Evolutionary conservation across 2,888 invertebrate species (phyloP).

Genomic region (Callosobruchus maculatus): DNA sequence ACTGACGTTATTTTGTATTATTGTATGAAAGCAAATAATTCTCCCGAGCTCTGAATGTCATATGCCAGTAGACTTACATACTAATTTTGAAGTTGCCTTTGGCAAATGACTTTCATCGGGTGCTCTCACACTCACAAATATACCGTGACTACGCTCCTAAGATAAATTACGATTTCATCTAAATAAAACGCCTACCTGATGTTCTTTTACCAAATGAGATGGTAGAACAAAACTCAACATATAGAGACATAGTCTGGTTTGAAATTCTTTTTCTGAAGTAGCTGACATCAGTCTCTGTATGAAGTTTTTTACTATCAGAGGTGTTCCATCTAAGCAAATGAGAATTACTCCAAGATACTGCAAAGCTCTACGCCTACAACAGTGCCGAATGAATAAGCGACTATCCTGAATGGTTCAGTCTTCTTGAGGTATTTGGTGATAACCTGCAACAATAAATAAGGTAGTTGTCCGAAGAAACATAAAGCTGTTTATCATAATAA

Average conservation of each 20-base stretch:
- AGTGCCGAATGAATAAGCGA: constrained; percentile 87
- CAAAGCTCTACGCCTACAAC: constrained; percentile 75
- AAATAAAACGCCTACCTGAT: neutral
- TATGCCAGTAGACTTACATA: too few relatives aligned
- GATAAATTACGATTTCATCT: too few relatives aligned
- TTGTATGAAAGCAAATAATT: too few relatives aligned
- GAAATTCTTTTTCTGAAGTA: constrained; percentile 50
- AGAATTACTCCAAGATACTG: constrained; percentile 63
- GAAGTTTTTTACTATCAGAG: constrained; percentile 58
- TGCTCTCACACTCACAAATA: too few relatives aligned
- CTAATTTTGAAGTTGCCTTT: too few relatives aligned
- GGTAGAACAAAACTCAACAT: neutral
- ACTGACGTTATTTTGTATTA: too few relatives aligned
- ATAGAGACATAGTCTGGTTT: constrained; percentile 49
- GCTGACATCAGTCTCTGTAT: constrained; percentile 46
- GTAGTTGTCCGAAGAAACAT: neutral
- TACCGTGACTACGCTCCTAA: too few relatives aligned
- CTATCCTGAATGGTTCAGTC: constrained; percentile 63
- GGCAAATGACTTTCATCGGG: too few relatives aligned
- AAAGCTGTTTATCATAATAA: too few relatives aligned
- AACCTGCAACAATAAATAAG: constrained; percentile 50
- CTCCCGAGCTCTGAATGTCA: too few relatives aligned
- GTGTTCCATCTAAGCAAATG: constrained; percentile 77
- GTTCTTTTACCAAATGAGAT: neutral
- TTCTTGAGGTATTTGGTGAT: constrained; percentile 54